Conservation (phyloP, 2,888 invertebrate species). For the Pristionchus japonicus region DNA sequence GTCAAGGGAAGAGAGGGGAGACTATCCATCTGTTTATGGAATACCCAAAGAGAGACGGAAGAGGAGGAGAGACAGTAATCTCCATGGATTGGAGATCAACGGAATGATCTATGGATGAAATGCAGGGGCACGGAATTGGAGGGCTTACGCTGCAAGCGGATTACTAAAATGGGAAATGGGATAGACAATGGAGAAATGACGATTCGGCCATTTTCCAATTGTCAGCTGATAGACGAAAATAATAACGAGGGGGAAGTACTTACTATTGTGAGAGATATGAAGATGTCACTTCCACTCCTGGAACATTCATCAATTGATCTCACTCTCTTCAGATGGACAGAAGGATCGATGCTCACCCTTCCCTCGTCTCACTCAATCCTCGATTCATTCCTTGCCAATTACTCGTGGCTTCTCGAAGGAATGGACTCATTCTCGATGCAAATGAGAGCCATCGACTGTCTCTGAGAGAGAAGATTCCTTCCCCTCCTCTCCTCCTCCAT, state of each 20-base stretch:
- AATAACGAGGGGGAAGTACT: neutral
- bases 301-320: neutral
- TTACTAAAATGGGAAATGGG: neutral
- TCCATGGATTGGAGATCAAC: neutral
- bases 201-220: neutral
- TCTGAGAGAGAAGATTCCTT: neutral
- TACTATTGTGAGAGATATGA: neutral
- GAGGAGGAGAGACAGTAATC: neutral
- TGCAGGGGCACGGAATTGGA: neutral
- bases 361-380: neutral
- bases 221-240: neutral
- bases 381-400: constrained; percentile 35
- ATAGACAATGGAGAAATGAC: neutral
- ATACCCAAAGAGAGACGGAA: neutral
- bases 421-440: neutral
- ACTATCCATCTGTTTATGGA: constrained; percentile 23
- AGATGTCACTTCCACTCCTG: neutral
- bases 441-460: constrained; percentile 17
- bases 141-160: neutral
- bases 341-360: neutral
- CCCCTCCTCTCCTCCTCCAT: neutral
- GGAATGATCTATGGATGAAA: neutral
- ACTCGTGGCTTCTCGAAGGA: constrained; percentile 15
- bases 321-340: neutral
- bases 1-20: too few species aligned